These are phyloP conservation scores for Hydropsyche betteni DNA, from an alignment of 2,888 invertebrate species.

Conservation along the genomic window DNA sequence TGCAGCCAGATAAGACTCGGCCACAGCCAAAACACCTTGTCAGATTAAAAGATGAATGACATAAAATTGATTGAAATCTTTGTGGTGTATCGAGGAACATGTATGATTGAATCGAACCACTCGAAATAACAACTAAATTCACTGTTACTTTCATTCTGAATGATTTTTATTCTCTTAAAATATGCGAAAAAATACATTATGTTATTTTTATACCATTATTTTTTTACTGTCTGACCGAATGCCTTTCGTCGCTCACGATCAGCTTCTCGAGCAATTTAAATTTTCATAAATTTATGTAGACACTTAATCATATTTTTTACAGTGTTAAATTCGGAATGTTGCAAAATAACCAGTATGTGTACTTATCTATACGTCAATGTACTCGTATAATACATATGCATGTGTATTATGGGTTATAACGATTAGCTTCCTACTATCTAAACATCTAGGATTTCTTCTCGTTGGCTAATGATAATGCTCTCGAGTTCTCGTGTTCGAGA, in stretches of 20 bases:
- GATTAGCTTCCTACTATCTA: conserved; percentile 50
- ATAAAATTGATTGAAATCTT: conserved; percentile 51
- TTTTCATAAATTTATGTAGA: too few relatives aligned
- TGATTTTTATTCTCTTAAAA: not conserved
- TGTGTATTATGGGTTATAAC: conserved; percentile 40
- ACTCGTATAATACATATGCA: conserved; percentile 5
- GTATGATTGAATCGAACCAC: not conserved
- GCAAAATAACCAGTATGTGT: conserved; percentile 26
- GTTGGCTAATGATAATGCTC: conserved; percentile 50
- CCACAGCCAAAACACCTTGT: conserved; percentile 50
- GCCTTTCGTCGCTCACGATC: not conserved
- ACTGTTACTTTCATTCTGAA: not conserved
- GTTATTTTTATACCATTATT: not conserved
- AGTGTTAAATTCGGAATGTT: conserved; percentile 15
- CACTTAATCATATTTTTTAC: conserved; percentile 11
- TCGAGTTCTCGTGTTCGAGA: conserved; percentile 48
- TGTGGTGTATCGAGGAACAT: conserved; percentile 13
- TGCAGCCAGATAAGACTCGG: conserved; percentile 44
- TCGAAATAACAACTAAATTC: not conserved
- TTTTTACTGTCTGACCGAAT: not conserved
- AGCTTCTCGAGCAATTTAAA: too few relatives aligned
- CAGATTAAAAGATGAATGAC: conserved; percentile 52
- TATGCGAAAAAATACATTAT: conserved; percentile 1
- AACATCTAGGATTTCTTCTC: conserved; percentile 49
- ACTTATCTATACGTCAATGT: conserved; percentile 4